Conservation (phyloP, 2,113 vertebrate genomes). For the Syngnathus scovelli region DNA sequence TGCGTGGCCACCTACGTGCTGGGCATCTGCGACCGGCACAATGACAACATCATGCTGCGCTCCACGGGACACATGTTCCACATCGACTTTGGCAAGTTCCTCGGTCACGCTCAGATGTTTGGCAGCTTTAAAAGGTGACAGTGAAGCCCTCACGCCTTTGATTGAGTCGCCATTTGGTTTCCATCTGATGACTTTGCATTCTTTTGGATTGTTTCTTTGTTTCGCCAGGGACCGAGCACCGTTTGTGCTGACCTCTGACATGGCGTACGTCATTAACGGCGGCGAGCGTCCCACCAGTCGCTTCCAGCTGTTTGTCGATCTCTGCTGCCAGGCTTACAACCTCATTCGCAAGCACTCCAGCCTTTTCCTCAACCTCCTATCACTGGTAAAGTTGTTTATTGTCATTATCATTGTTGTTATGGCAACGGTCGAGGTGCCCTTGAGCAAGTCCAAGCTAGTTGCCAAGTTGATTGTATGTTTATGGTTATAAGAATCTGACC, state of each 20-base stretch:
- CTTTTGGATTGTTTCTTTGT: not conserved
- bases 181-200: not conserved
- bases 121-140: conserved; percentile 93
- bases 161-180: not conserved
- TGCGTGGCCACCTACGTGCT: conserved; percentile 95
- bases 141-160: not conserved
- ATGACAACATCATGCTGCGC: conserved; percentile 98
- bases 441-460: not conserved
- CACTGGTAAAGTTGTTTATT: conserved; percentile 76
- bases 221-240: conserved; percentile 86
- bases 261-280: conserved; percentile 98
- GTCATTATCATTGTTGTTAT: too few species aligned
- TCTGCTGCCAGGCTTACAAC: conserved; percentile 97
- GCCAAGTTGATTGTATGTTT: not conserved
- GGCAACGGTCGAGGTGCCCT: too few species aligned
- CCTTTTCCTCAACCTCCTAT: conserved; percentile 93
- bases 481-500: not conserved
- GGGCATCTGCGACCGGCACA: conserved; percentile 97
- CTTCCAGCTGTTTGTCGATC: conserved; percentile 95
- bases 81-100: conserved; percentile 96
- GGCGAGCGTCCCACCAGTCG: conserved; percentile 95
- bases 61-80: conserved; percentile 98
- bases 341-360: conserved; percentile 89
- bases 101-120: conserved; percentile 98
- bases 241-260: conserved; percentile 96